phyloP scores from a whole-genome alignment of 1,140 invertebrate genomes.

The Centruroides vittatus region DNA sequence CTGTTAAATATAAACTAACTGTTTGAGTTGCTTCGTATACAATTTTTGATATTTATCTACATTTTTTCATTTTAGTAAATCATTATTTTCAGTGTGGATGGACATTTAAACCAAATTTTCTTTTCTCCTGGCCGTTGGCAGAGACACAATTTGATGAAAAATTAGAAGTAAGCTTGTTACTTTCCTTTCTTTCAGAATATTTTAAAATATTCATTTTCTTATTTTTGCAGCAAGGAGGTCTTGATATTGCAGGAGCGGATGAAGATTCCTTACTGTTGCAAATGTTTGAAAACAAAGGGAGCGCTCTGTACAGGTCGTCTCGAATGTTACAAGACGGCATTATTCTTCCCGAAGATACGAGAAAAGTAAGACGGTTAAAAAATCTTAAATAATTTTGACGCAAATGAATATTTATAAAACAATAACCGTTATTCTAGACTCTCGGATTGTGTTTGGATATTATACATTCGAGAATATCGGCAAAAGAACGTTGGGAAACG shows the following conservation, averaged over 20 bases:
- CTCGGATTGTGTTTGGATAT: no score
- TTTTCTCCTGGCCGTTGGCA: slow-evolving; percentile 32
- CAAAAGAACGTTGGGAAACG: no score
- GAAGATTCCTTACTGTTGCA: not conserved
- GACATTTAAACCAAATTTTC: slow-evolving; percentile 29
- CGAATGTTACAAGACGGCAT: slow-evolving; percentile 7
- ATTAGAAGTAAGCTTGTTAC: not conserved
- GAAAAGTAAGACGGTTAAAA: slow-evolving; percentile 1
- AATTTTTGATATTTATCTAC: not conserved
- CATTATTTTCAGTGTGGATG: slow-evolving; percentile 25
- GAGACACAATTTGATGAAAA: not conserved
- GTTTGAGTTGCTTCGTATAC: not conserved
- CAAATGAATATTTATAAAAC: no score
- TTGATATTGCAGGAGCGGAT: not conserved
- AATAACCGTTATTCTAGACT: no score
- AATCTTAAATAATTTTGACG: no score
- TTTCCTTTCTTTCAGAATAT: not conserved
- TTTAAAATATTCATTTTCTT: not conserved
- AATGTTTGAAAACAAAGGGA: slow-evolving; percentile 7
- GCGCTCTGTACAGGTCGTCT: slow-evolving; percentile 8
- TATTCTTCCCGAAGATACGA: slow-evolving; percentile 9
- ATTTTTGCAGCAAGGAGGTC: not conserved
- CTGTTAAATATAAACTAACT: no score
- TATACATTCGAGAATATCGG: no score
- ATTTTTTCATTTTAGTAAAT: not conserved